Evolutionary conservation across 2,888 invertebrate genomes (phyloP).

Genomic region (Stenoptilia bipunctidactyla): DNA sequence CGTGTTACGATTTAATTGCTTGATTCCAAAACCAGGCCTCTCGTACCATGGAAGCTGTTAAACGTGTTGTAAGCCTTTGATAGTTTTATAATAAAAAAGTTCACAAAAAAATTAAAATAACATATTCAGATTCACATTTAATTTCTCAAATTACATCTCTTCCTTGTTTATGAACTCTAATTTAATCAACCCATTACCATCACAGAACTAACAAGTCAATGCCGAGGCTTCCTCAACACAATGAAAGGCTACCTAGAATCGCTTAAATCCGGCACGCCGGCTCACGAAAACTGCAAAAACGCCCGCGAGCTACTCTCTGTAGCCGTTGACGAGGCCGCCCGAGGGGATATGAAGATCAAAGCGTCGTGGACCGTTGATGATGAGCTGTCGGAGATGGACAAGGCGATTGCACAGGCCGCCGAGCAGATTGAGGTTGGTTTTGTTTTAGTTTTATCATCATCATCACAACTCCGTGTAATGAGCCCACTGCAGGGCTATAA

Average conservation of each 20-base stretch:
- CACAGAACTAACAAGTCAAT: slow-evolving; percentile 44
- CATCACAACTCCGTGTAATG: no score
- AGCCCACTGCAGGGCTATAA: no score
- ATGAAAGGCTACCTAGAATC: slow-evolving; percentile 40
- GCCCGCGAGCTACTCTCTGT: slow-evolving; percentile 29
- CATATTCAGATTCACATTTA: no score
- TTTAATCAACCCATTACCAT: slow-evolving; percentile 5
- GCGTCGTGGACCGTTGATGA: slow-evolving; percentile 82
- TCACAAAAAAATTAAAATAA: no score
- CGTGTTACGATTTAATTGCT: no score
- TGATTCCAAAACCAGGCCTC: no score
- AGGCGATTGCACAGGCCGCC: slow-evolving; percentile 94
- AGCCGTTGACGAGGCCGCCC: slow-evolving; percentile 60
- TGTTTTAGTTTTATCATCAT: no score
- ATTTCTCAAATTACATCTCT: no score
- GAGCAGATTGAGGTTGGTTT: slow-evolving; percentile 81
- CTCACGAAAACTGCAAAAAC: slow-evolving; percentile 68
- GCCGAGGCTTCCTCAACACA: slow-evolving; percentile 42
- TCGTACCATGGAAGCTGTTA: no score
- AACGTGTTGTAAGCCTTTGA: no score
- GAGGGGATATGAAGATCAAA: slow-evolving; percentile 58
- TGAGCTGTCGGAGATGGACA: slow-evolving; percentile 92
- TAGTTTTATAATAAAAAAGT: no score
- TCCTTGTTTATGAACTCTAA: no score
- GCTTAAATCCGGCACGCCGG: slow-evolving; percentile 44